These are phyloP conservation scores for Oryctolagus cuniculus DNA, from an alignment of 2,113 vertebrate species.

Conservation along the genomic window DNA sequence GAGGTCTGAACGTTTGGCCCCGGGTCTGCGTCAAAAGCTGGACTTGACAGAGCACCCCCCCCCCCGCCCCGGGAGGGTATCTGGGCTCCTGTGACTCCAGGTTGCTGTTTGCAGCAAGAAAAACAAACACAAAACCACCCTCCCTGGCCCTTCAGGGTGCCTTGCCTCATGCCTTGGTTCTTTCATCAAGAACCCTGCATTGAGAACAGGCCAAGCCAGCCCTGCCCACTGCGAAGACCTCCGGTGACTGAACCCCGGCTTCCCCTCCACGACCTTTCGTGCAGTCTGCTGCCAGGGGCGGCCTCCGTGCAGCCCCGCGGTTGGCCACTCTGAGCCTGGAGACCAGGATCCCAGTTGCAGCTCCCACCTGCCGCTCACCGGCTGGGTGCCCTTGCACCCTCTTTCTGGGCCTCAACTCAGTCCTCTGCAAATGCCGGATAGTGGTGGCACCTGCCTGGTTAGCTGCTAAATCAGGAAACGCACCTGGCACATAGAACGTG, in stretches of 20 bases:
- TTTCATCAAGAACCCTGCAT: not conserved
- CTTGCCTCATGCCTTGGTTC: not conserved
- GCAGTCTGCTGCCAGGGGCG: not conserved
- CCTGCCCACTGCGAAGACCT: not conserved
- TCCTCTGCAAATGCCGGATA: not conserved
- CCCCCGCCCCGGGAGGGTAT: not conserved
- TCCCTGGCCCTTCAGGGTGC: not conserved
- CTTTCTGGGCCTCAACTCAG: not conserved
- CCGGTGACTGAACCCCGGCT: not conserved
- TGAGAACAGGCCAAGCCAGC: not conserved
- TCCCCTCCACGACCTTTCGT: not conserved
- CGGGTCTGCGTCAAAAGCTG: not conserved
- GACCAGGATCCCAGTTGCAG: not conserved
- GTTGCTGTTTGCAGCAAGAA: not conserved
- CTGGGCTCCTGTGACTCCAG: not conserved
- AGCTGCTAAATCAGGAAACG: not conserved
- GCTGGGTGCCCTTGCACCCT: not conserved
- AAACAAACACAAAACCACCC: not conserved
- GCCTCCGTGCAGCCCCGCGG: fast-evolving
- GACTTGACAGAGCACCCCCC: not conserved
- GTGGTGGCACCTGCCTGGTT: not conserved
- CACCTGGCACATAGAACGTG: not conserved
- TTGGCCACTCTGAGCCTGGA: not conserved
- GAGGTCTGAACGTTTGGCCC: not conserved
- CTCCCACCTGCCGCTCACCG: not conserved